Conservation (phyloP, 2,113 vertebrate species). For the Blennius ocellaris region DNA sequence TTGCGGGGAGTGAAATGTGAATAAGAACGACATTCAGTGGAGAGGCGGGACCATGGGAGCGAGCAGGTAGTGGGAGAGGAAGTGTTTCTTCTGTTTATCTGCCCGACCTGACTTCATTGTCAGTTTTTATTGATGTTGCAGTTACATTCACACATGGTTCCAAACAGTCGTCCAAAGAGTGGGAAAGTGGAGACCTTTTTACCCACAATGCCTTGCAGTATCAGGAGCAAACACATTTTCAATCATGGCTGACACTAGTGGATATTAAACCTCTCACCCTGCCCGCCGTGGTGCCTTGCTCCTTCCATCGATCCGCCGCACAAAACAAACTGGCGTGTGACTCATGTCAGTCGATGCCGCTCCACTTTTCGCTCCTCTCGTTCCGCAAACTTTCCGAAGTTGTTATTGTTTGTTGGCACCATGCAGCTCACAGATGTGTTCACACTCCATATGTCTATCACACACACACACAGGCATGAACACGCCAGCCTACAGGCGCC, state of each 20-base stretch:
- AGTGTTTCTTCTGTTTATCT: background rate
- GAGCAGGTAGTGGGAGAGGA: background rate
- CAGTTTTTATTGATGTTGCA: background rate
- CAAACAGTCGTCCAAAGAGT: background rate
- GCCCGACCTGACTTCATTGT: background rate
- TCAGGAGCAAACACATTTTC: conserved; percentile 3
- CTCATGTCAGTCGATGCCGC: background rate
- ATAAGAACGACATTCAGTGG: background rate
- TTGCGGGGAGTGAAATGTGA: background rate
- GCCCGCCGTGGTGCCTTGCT: too few relatives aligned
- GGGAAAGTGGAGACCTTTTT: conserved; percentile 3
- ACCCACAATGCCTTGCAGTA: conserved; percentile 28
- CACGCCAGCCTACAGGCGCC: conserved; percentile 50
- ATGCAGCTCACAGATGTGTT: background rate
- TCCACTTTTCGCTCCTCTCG: background rate
- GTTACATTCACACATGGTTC: conserved; percentile 2
- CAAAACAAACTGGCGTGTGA: background rate
- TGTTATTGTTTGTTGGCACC: conserved; percentile 5
- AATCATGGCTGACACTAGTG: background rate
- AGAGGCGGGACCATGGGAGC: background rate
- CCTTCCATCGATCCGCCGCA: too few relatives aligned
- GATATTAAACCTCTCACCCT: conserved; percentile 20
- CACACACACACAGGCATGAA: conserved; percentile 10
- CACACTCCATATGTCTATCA: conserved; percentile 4
- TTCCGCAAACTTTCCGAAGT: background rate